A percentile compares a stretch with the other conserved stretches of the same genome.
These are phyloP conservation scores for Moxostoma hubbsi DNA, from an alignment of 2,797 vertebrate species.

Conservation along the genomic window DNA sequence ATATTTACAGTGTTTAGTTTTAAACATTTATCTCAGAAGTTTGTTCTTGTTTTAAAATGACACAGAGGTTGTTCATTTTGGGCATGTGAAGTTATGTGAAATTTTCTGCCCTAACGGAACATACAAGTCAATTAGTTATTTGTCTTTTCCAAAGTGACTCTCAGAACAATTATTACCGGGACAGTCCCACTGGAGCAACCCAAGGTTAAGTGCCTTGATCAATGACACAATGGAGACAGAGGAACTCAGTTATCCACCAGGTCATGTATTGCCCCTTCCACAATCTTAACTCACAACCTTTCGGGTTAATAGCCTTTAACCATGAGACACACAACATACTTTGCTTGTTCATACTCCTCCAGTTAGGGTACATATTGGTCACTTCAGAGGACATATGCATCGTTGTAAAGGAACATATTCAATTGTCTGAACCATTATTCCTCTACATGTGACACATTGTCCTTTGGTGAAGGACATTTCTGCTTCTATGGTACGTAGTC, in stretches of 20 bases:
- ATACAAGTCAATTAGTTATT: conserved; percentile 36
- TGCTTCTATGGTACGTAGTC: conserved; percentile 25
- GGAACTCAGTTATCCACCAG: conserved; percentile 1
- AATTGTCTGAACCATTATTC: conserved; percentile 38
- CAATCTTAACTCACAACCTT: conserved; percentile 21
- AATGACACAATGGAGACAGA: conserved; percentile 8
- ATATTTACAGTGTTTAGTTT: too few species aligned
- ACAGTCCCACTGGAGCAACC: conserved; percentile 27
- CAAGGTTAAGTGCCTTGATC: conserved; percentile 35
- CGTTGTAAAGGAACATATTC: conserved; percentile 11
- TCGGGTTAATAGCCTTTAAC: conserved; percentile 37
- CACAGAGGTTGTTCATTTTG: not conserved
- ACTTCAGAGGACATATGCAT: conserved; percentile 10
- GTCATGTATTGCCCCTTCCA: conserved; percentile 6
- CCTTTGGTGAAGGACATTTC: conserved; percentile 35
- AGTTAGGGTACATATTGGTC: not conserved
- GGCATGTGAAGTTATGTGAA: not conserved
- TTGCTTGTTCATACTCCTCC: not conserved
- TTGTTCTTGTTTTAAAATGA: not conserved
- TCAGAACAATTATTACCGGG: conserved; percentile 26
- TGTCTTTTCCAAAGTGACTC: conserved; percentile 47
- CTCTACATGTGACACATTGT: conserved; percentile 17
- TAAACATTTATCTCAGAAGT: not conserved
- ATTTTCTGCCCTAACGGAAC: not conserved
- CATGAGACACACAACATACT: conserved; percentile 23